A percentile compares a stretch with the other conserved stretches of the same genome.
These are phyloP conservation scores for Pristis pectinata DNA, from an alignment of 2,797 vertebrate genomes.

Conservation along the genomic window DNA sequence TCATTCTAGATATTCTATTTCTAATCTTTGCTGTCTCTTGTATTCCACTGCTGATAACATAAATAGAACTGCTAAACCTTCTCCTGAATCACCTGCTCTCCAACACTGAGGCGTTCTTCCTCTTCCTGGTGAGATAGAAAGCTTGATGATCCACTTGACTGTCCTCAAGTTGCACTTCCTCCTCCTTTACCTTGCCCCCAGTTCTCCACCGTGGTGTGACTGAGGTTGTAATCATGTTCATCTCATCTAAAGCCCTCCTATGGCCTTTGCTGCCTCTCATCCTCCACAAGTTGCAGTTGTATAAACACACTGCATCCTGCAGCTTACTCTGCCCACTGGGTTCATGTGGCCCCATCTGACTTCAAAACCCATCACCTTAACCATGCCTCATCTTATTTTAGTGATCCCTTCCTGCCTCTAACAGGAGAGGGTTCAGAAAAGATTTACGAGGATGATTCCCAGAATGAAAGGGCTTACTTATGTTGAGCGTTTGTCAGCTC, in stretches of 20 bases:
- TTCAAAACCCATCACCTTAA: not conserved
- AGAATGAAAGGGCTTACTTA: too few species aligned
- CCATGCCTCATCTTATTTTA: not conserved
- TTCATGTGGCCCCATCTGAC: not conserved
- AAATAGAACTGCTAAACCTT: not conserved
- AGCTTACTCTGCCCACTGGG: not conserved
- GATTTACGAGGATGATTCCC: too few species aligned
- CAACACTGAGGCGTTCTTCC: not conserved
- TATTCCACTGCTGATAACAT: not conserved
- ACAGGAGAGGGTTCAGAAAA: too few species aligned
- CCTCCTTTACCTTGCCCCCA: not conserved
- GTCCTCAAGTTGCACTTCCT: not conserved
- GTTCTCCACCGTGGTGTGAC: not conserved
- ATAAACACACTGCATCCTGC: not conserved
- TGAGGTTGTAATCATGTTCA: not conserved
- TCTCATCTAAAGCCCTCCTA: not conserved
- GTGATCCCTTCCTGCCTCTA: not conserved
- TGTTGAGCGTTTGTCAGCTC: too few species aligned
- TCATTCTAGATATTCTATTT: too few species aligned
- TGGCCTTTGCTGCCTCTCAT: not conserved
- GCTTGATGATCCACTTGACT: not conserved
- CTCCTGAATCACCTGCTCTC: not conserved
- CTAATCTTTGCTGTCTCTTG: not conserved
- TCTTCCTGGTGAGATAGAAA: too few species aligned
- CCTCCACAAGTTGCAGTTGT: not conserved